Conservation (phyloP, 2,888 invertebrate genomes). For the Drosophila stalkeri region DNA sequence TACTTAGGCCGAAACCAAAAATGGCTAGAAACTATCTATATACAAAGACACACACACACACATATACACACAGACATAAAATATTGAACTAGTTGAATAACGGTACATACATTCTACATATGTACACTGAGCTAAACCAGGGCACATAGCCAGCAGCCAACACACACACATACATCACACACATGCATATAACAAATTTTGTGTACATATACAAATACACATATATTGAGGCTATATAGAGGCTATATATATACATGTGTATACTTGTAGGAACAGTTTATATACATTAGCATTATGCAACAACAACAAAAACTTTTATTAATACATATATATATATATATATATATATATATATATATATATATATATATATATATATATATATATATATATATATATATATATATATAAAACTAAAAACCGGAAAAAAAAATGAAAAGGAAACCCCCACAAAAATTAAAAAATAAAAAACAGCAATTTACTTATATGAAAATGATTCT, state of each 20-base stretch:
- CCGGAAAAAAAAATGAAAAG: conserved; percentile 18
- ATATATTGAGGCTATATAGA: conserved; percentile 49
- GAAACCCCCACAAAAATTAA: conserved; percentile 30
- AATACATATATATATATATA: conserved; percentile 46
- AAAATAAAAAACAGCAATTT: conserved; percentile 70
- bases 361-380: conserved; percentile 50
- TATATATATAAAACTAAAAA: conserved; percentile 34
- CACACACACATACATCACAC: conserved; percentile 11
- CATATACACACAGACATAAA: conserved; percentile 23
- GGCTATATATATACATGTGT: conserved; percentile 48
- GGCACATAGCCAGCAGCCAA: conserved; percentile 31
- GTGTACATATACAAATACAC: conserved; percentile 45
- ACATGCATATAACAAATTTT: conserved; percentile 27
- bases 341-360: conserved; percentile 19
- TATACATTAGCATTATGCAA: conserved; percentile 63
- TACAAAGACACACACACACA: conserved; percentile 27
- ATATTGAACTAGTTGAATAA: conserved; percentile 40
- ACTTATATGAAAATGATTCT: conserved; percentile 68
- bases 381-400: conserved; percentile 43
- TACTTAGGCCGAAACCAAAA: conserved; percentile 34
- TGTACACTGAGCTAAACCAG: conserved; percentile 58
- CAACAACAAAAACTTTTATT: conserved; percentile 50
- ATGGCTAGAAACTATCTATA: conserved; percentile 29
- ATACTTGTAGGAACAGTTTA: conserved; percentile 66
- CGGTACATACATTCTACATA: conserved; percentile 78